phyloP scores from a whole-genome alignment of 2,113 vertebrate species.

The Myrmophylax atrothorax region DNA sequence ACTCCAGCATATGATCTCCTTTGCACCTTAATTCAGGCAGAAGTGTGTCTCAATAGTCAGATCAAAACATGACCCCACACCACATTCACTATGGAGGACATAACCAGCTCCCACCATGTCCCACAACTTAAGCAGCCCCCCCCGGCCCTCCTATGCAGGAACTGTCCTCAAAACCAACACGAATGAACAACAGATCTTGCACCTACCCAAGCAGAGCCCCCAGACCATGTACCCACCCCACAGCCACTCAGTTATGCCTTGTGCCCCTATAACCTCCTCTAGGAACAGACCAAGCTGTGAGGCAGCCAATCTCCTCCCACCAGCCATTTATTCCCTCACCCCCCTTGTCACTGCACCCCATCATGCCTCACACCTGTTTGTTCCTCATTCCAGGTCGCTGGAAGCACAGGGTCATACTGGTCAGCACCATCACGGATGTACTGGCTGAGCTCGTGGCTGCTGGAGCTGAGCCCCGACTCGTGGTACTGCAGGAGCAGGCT shows the following conservation, averaged over 20 bases:
- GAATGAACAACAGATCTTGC: neutral
- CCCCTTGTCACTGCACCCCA: neutral
- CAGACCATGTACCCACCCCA: fast-evolving
- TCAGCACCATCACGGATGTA: slow-evolving; percentile 77
- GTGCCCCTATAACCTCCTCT: neutral
- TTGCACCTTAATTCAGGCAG: neutral
- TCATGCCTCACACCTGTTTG: slow-evolving; percentile 71
- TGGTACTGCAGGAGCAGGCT: slow-evolving; percentile 80
- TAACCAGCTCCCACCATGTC: neutral
- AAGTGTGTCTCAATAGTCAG: neutral
- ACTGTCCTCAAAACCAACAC: neutral
- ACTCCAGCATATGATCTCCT: neutral
- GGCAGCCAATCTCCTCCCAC: neutral
- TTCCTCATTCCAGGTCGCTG: slow-evolving; percentile 28
- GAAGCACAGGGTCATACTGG: neutral
- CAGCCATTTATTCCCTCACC: neutral
- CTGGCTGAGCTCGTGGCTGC: slow-evolving; percentile 87
- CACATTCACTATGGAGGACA: fast-evolving
- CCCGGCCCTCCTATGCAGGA: neutral
- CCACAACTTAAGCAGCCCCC: neutral
- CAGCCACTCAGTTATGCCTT: neutral
- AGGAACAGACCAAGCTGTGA: neutral
- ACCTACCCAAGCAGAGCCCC: neutral
- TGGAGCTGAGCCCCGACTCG: slow-evolving; percentile 87
- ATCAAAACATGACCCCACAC: neutral